A percentile compares a stretch with the other conserved stretches of the same genome.
These are phyloP conservation scores for Stictocephala bisonia DNA, from an alignment of 2,888 invertebrate species.

Conservation along the genomic window DNA sequence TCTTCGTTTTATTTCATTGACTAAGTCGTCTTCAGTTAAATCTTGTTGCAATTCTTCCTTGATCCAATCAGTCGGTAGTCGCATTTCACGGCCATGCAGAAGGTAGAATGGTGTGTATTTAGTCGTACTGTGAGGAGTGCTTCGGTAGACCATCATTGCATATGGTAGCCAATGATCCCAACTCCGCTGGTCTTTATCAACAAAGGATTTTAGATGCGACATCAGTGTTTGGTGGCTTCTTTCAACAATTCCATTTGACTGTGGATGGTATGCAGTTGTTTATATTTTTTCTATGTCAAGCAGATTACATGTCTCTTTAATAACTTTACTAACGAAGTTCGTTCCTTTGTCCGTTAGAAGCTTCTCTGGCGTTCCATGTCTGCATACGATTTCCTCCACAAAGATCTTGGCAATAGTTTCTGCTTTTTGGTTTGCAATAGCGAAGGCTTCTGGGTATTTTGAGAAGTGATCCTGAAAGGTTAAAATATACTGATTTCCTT, in stretches of 20 bases:
- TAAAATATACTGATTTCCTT: conserved; percentile 61
- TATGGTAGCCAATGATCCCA: conserved; percentile 61
- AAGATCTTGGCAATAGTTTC: conserved; percentile 60
- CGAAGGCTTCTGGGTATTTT: conserved; percentile 58
- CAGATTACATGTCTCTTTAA: conserved; percentile 55
- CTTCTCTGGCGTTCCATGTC: conserved; percentile 62
- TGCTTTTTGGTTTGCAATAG: conserved; percentile 61
- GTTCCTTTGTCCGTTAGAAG: conserved; percentile 63
- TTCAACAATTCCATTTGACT: conserved; percentile 60
- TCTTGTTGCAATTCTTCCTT: neutral
- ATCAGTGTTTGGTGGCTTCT: conserved; percentile 60
- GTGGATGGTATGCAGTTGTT: conserved; percentile 60
- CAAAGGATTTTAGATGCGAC: conserved; percentile 60
- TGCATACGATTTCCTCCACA: conserved; percentile 59
- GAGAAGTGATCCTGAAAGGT: conserved; percentile 59
- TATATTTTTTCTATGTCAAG: conserved; percentile 10
- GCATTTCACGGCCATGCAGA: conserved; percentile 44
- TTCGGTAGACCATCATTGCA: conserved; percentile 60
- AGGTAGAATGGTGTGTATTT: conserved; percentile 50
- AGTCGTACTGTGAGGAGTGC: conserved; percentile 57
- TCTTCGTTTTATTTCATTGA: neutral
- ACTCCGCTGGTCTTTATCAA: conserved; percentile 56
- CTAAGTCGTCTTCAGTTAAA: neutral
- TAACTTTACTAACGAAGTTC: conserved; percentile 61
- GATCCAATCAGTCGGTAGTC: neutral